Base-by-base conservation (phyloP, 2,113 vertebrate genomes). In the Nesoenas mayeri region DNA sequence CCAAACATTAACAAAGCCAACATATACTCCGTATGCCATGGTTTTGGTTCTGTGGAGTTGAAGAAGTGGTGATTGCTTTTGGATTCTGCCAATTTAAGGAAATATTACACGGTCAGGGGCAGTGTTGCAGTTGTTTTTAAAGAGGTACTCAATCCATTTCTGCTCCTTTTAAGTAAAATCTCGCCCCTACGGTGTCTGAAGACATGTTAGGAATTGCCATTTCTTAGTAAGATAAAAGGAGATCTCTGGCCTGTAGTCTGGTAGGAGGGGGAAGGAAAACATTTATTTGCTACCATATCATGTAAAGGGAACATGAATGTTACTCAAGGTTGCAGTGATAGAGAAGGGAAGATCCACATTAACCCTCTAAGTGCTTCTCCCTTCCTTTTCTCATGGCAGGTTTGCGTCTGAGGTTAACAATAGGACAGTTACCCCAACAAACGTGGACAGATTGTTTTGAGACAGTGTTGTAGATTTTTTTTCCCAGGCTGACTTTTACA, bases 1-100 rank as follows among this genome's bases (percentile, higher is more conserved):
- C 34, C 61, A 73, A 69, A 71, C 26, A 31, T 86, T 71, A 77
- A 79, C 38, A 73, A 95, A 89, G 70, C 69, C 48, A 95, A 60
- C 32, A 32, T 77, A 36, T 3, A 69, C 21, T 81, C 92, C 3
- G 0, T 26, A 15, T 81, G 44, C 58, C 53, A 14, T 0, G 0
- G 25, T 26, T 86, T 71, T 87, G 50, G 13, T 50, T 82, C 61
- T 73, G 42, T 69, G 82, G 54, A 64, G 79, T 40, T 50, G 70
- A 53, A 71, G 51, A 61, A 91, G 24, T 20, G 32, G 24, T 20
- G 32, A 65, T 12, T 77, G 40, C 36, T 82, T 69, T 91, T 88
- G 66, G 50, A 85, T 67, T 87, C 32, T 44, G 31, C 25, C 58
- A 29, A 51, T 51, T 17, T 3, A 72, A 88, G 62, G 38, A 89